These are phyloP conservation scores for Mallotus villosus DNA, from an alignment of 2,797 vertebrate genomes.

Conservation along the genomic window DNA sequence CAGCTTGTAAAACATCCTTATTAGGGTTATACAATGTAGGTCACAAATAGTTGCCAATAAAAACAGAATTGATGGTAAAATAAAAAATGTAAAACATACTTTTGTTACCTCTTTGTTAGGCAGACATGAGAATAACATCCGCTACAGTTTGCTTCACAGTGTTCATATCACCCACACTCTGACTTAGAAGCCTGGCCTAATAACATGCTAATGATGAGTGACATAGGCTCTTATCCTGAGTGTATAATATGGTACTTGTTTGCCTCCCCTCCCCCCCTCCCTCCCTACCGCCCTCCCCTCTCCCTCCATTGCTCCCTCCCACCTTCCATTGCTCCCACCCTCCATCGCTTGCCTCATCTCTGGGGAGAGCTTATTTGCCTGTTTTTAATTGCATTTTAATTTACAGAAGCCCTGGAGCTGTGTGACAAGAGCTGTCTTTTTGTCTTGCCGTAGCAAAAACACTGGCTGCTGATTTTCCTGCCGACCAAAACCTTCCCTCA, in stretches of 20 bases:
- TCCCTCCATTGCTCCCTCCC: not conserved
- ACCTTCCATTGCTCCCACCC: too few species aligned
- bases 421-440: slow-evolving; percentile 49
- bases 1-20: too few species aligned
- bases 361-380: slow-evolving; percentile 72
- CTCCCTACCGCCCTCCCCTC: slow-evolving; percentile 37
- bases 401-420: slow-evolving; percentile 71
- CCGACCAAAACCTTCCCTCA: too few species aligned
- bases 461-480: not conserved
- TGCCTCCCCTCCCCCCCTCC: slow-evolving; percentile 5
- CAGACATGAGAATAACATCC: not conserved
- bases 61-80: too few species aligned
- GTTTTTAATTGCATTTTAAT: slow-evolving; percentile 81
- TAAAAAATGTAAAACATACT: not conserved
- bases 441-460: slow-evolving; percentile 24
- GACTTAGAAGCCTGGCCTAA: slow-evolving; percentile 66
- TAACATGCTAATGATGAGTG: slow-evolving; percentile 77
- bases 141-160: slow-evolving; percentile 17
- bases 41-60: too few species aligned
- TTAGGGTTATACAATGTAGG: not conserved
- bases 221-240: slow-evolving; percentile 73
- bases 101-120: not conserved
- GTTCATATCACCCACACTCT: slow-evolving; percentile 49
- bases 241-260: slow-evolving; percentile 33
- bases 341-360: slow-evolving; percentile 28